Conservation (phyloP, 1,140 invertebrate species). For the Sminthurinus signatus region DNA sequence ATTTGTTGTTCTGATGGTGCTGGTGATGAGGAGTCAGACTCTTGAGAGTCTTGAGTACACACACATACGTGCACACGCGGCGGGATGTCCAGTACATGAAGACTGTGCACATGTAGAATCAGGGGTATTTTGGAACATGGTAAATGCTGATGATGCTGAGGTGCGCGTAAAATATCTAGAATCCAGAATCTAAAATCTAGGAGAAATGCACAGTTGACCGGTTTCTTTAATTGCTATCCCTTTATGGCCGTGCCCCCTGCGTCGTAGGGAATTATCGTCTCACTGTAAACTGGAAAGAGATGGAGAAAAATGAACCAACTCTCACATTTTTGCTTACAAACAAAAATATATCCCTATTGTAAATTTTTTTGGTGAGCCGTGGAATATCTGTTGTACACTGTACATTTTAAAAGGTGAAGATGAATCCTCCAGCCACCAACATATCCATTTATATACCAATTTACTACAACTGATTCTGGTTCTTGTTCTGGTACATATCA, state of each 20-base stretch:
- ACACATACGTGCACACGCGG: too few species aligned
- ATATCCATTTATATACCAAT: too few species aligned
- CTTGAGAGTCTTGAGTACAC: too few species aligned
- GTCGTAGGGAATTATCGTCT: conserved; percentile 26
- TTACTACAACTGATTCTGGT: too few species aligned
- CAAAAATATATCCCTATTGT: conserved; percentile 22
- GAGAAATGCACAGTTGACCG: conserved; percentile 35
- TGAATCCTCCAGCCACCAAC: too few species aligned
- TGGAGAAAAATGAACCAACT: conserved; percentile 12
- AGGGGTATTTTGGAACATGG: conserved; percentile 25
- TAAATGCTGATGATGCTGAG: conserved; percentile 31
- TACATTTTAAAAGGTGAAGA: too few species aligned
- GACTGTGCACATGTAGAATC: conserved; percentile 36
- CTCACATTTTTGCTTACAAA: conserved; percentile 27
- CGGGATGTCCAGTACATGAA: conserved; percentile 28
- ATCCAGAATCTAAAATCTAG: too few species aligned
- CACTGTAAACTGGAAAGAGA: too few species aligned
- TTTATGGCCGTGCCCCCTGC: conserved; percentile 36
- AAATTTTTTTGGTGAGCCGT: too few species aligned
- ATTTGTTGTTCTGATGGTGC: background rate
- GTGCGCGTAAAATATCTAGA: conserved; percentile 30
- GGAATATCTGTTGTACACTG: too few species aligned
- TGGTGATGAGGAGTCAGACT: conserved; percentile 16
- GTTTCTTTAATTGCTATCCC: conserved; percentile 39
- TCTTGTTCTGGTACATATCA: too few species aligned